Base-by-base conservation (phyloP, 2,113 vertebrate genomes). In the Octodon degus region DNA sequence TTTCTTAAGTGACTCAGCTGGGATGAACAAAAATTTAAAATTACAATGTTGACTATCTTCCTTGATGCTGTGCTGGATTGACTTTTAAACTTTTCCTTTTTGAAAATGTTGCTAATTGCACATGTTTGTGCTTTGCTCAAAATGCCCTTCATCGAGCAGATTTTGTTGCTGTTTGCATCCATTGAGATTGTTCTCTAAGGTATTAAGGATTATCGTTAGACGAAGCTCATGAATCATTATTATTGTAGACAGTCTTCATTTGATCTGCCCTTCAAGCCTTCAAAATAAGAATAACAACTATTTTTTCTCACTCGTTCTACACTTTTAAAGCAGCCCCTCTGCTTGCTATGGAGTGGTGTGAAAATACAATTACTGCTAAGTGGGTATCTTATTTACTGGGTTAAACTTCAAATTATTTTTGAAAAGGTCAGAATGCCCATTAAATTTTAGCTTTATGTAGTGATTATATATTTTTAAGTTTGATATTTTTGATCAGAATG, bases 191-290 rank as follows among this genome's bases (percentile, higher is more conserved):
- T 91, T 97, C 86, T 96, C 91, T 27, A 53, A 91, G 85, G 80
- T 70, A 76, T 62, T 95, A 76, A 89, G 85, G 67, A 86, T 95
- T 92, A 89, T 91, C 67, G 60, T 97, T 89, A 97, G 92, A 90
- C 2, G 32, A 97, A 88, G 30, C 87, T 93, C 94, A 92, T 97
- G 93, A 92, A 90, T 97, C 97, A 95, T 96, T 93, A 88, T 97
- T 96, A 96, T 82, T 79, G 58, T 62, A 79, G 97, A 79, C 90
- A 90, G 87, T 90, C 94, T 96, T 94, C 96, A 90, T 96, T 95
- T 96, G 94, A 97, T 94, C 87, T 97, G 85, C 90, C 95, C 90
- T 97, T 97, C 94, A 96, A 96, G 92, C 85, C 87, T 92, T 96
- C 95, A 95, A 88, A 97, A 91, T 96, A 96, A 93, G 87, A 92